Conservation (phyloP, 2,797 vertebrate species). For the Furcifer pardalis region DNA sequence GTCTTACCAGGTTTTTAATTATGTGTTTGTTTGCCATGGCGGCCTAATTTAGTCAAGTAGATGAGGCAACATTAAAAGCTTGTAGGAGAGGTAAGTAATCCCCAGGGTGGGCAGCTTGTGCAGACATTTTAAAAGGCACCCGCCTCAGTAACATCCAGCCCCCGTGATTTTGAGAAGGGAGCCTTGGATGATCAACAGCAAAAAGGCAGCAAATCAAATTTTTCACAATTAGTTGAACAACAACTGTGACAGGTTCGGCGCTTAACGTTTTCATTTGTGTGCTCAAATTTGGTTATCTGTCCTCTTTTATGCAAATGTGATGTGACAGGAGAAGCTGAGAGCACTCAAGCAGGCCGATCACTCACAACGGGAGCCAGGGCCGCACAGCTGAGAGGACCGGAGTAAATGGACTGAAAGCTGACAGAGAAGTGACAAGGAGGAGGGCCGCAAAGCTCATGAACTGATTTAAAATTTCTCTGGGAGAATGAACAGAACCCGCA, state of each 20-base stretch:
- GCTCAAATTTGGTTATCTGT: constrained; percentile 98
- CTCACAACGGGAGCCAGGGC: constrained; percentile 85
- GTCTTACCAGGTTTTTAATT: constrained; percentile 84
- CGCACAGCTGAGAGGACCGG: constrained; percentile 76
- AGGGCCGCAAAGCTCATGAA: constrained; percentile 78
- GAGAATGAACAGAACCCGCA: constrained; percentile 68
- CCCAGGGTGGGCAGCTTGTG: constrained; percentile 76
- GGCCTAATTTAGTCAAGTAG: constrained; percentile 86
- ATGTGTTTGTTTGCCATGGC: constrained; percentile 84
- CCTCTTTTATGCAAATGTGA: constrained; percentile 89
- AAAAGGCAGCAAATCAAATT: constrained; percentile 93
- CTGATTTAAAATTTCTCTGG: constrained; percentile 81
- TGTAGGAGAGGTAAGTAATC: constrained; percentile 85
- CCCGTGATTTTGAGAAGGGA: constrained; percentile 78
- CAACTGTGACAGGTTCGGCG: constrained; percentile 91
- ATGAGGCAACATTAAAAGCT: constrained; percentile 85
- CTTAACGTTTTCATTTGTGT: constrained; percentile 86
- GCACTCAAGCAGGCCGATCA: constrained; percentile 80
- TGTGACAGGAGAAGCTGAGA: constrained; percentile 88
- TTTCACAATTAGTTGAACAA: constrained; percentile 98
- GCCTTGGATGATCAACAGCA: constrained; percentile 86
- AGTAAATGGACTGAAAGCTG: constrained; percentile 84
- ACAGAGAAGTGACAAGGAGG: constrained; percentile 81
- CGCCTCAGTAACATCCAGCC: constrained; percentile 73
- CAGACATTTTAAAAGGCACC: constrained; percentile 82